A percentile compares a stretch with the other conserved stretches of the same genome.
Evolutionary conservation across 2,888 invertebrate species (phyloP).

Genomic region (Agonopterix heracliana): DNA sequence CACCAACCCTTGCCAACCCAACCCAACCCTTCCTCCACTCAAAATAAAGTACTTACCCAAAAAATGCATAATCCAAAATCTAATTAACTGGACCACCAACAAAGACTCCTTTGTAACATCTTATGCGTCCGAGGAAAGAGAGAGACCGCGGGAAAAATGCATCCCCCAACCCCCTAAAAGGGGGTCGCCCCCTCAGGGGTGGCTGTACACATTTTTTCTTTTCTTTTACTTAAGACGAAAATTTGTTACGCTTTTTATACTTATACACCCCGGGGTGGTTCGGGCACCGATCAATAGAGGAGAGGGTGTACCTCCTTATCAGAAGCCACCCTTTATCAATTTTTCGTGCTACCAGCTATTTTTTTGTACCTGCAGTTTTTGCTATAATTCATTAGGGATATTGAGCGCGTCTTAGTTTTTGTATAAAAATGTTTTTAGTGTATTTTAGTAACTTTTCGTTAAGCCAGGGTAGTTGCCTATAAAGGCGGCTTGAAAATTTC

Average conservation of each 20-base stretch:
- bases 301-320: conserved; percentile 43
- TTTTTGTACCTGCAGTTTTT: conserved; percentile 49
- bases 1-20: too few relatives aligned
- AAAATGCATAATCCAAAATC: conserved; percentile 32
- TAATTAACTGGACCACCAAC: conserved; percentile 56
- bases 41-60: conserved; percentile 7
- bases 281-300: conserved; percentile 57
- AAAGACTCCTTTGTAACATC: conserved; percentile 71
- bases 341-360: conserved; percentile 57
- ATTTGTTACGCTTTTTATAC: conserved; percentile 77
- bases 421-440: too few relatives aligned
- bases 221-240: conserved; percentile 77
- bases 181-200: conserved; percentile 37
- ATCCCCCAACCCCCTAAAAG: conserved; percentile 30
- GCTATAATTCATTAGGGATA: conserved; percentile 11
- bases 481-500: too few relatives aligned
- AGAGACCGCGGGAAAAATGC: conserved; percentile 64
- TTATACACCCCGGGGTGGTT: conserved; percentile 55
- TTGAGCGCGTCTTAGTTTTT: too few relatives aligned
- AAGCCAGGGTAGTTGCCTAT: too few relatives aligned
- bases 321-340: conserved; percentile 68
- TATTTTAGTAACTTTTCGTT: too few relatives aligned
- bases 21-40: too few relatives aligned
- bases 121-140: conserved; percentile 50
- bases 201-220: conserved; percentile 75